Evolutionary conservation across 2,797 vertebrate genomes (phyloP), one percentile per base, ranked within the genome.

Genomic region (Acipenser ruthenus): DNA sequence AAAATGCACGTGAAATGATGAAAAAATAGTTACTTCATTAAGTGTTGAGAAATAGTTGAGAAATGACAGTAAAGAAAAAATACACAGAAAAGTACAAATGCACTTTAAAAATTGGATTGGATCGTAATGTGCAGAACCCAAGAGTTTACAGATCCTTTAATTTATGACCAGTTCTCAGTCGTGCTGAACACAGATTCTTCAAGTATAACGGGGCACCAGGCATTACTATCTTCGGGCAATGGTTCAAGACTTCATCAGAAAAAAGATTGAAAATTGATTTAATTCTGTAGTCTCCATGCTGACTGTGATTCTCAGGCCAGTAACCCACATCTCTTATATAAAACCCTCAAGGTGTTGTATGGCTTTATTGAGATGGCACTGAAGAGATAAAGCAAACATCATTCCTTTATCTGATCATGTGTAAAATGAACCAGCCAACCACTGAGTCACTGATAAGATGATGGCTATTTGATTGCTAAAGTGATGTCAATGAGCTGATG

Each of bases 321-420:
- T 78, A 78, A 74, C 74, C 70, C 72, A 71, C 72, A 80, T 79
- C 76, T 74, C 69, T 79, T 72, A 64, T 68, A 50, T 59, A 71
- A 79, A 82, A 78, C 69, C 75, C 84, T 85, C 71, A 68, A 77
- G 71, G 69, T 74, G 76, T 72, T 75, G 60, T 64, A 69, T 49
- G 71, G 59, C 67, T 69, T 68, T 69, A 51, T 60, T 63, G 69
- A 72, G 50, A 53, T 71, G 72, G 64, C 70, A 71, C 71, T 49
- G 58, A 49, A 61, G 78, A 82, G 77, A 85, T 73, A 80, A 77
- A 78, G 69, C 67, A 81, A 82, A 74, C 65, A 69, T 74, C 71
- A 70, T 71, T 72, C 67, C 77, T 81, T 80, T 79, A 82, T 82
- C 80, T 82, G 78, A 80, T 82, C 64, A 49, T 69, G 75, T 77